Conservation (phyloP, 2,888 invertebrate genomes). For the Scaptomyza caliginosa region DNA sequence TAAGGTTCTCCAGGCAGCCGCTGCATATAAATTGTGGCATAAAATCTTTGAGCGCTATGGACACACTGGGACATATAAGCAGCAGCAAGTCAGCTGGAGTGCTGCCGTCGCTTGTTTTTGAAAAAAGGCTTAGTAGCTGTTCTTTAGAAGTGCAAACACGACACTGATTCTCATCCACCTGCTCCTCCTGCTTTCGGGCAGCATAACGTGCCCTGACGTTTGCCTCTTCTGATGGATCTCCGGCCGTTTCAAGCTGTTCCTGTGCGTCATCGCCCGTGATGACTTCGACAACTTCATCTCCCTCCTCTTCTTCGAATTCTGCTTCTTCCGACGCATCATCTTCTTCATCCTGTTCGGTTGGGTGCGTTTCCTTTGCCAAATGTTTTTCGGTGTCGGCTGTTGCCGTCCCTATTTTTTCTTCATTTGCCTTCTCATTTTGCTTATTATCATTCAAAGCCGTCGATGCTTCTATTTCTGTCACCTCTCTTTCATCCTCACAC, state of each 20-base stretch:
- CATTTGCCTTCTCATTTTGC: constrained; percentile 19
- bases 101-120: constrained; percentile 65
- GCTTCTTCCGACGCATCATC: constrained; percentile 12
- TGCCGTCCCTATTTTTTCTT: constrained; percentile 16
- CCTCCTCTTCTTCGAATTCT: constrained; percentile 26
- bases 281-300: constrained; percentile 43
- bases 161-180: constrained; percentile 82
- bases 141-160: constrained; percentile 81
- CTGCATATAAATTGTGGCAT: constrained; percentile 84
- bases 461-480: constrained; percentile 12
- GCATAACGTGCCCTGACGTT: constrained; percentile 41
- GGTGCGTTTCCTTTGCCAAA: constrained; percentile 4
- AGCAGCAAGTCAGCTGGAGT: constrained; percentile 83
- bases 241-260: constrained; percentile 1
- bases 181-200: constrained; percentile 54
- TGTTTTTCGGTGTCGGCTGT: constrained; percentile 4
- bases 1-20: constrained; percentile 82
- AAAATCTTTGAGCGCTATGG: constrained; percentile 83
- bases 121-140: constrained; percentile 81
- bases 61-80: constrained; percentile 82
- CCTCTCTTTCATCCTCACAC: constrained; percentile 17
- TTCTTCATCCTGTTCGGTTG: constrained; percentile 12
- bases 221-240: constrained; percentile 28
- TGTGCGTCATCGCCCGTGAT: constrained; percentile 65
- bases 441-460: neutral